These are phyloP conservation scores for Mesembrinibis cayennensis DNA, from an alignment of 2,113 vertebrate genomes.

Conservation along the genomic window DNA sequence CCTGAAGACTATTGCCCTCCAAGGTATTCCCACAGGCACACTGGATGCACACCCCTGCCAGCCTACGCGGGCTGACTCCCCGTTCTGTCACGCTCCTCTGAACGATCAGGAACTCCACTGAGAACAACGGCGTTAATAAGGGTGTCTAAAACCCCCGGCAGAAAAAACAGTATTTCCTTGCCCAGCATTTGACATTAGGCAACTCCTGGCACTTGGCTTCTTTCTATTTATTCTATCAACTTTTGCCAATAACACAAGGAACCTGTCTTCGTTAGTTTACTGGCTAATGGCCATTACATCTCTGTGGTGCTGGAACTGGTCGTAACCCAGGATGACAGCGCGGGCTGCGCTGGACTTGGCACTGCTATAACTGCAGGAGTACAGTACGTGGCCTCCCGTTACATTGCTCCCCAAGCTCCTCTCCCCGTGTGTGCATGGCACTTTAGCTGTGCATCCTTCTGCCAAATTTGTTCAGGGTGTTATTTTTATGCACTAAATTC, in stretches of 20 bases:
- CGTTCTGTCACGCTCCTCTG: neutral
- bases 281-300: neutral
- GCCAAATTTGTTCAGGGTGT: slow-evolving; percentile 24
- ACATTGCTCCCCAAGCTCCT: neutral
- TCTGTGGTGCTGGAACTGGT: neutral
- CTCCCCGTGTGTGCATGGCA: neutral
- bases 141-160: neutral
- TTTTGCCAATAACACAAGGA: slow-evolving; percentile 33
- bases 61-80: neutral
- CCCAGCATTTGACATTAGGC: neutral
- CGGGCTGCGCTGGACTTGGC: neutral
- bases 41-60: neutral
- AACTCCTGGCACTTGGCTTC: neutral
- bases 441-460: neutral
- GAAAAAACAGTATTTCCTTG: neutral
- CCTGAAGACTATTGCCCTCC: neutral
- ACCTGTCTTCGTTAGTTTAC: slow-evolving; percentile 13
- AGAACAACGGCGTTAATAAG: neutral
- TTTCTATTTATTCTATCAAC: slow-evolving; percentile 15
- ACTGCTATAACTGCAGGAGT: neutral
- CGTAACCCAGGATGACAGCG: neutral
- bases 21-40: neutral
- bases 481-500: slow-evolving; percentile 54
- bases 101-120: neutral
- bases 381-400: neutral